Evolutionary conservation across 2,888 invertebrate genomes (phyloP).

Genomic region (Amphipoea oculea): DNA sequence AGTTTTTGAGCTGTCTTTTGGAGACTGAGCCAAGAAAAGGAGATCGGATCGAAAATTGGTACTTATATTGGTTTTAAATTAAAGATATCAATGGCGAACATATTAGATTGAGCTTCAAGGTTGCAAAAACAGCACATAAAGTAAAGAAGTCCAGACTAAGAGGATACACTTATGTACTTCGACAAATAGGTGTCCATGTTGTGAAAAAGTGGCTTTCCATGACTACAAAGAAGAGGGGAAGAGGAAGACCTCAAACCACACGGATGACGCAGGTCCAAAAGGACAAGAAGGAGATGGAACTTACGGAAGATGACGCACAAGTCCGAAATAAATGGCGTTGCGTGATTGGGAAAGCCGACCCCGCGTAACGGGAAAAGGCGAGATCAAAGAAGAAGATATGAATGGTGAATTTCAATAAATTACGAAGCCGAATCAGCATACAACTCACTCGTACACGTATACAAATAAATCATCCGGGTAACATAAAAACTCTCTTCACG

Average conservation of each 20-base stretch:
- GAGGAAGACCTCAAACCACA: background rate
- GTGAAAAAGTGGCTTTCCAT: background rate
- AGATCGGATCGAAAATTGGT: slow-evolving; percentile 11
- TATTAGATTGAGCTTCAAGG: background rate
- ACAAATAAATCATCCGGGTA: slow-evolving; percentile 30
- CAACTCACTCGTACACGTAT: slow-evolving; percentile 19
- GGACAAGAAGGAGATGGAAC: background rate
- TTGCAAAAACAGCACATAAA: background rate
- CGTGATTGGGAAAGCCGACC: background rate
- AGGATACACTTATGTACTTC: too few relatives aligned
- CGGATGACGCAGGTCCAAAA: background rate
- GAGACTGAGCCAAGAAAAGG: slow-evolving; percentile 11
- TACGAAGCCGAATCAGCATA: slow-evolving; percentile 16
- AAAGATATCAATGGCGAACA: background rate
- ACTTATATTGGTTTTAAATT: slow-evolving; percentile 4
- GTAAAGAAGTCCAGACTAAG: background rate
- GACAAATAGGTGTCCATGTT: too few relatives aligned
- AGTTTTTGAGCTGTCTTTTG: slow-evolving; percentile 3
- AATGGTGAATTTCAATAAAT: background rate
- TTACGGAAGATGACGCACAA: background rate
- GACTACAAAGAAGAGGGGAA: background rate
- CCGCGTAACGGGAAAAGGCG: background rate
- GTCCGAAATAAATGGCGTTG: background rate
- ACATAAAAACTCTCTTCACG: slow-evolving; percentile 35
- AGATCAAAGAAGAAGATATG: background rate